These are phyloP conservation scores for Grus americana DNA, from an alignment of 2,113 vertebrate genomes.

Conservation along the genomic window DNA sequence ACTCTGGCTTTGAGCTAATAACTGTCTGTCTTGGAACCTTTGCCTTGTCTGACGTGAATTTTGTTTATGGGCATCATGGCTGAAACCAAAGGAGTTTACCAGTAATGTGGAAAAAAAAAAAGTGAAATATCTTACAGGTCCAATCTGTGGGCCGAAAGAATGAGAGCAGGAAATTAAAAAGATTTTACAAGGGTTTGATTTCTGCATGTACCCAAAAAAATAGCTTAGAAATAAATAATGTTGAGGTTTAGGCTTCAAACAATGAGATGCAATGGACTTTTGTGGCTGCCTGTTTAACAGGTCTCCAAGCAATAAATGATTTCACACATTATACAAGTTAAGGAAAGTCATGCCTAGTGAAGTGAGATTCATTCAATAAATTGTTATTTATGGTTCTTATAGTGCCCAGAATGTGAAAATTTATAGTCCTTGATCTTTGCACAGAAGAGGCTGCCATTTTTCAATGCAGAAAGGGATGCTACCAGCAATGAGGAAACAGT, in stretches of 20 bases:
- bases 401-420: background rate
- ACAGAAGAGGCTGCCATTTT: background rate
- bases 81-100: slow-evolving; percentile 44
- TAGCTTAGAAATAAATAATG: slow-evolving; percentile 22
- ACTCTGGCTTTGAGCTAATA: slow-evolving; percentile 51
- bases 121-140: slow-evolving; percentile 1
- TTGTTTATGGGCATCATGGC: slow-evolving; percentile 36
- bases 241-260: slow-evolving; percentile 11
- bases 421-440: background rate
- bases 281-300: background rate
- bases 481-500: background rate
- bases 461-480: background rate
- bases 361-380: background rate
- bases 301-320: slow-evolving; percentile 22
- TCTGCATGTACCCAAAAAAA: slow-evolving; percentile 1
- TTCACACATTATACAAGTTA: slow-evolving; percentile 27
- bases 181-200: slow-evolving; percentile 54
- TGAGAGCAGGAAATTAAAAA: slow-evolving; percentile 52
- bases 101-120: background rate
- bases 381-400: background rate
- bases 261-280: slow-evolving; percentile 1
- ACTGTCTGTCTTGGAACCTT: slow-evolving; percentile 47
- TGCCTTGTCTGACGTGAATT: background rate
- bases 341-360: background rate
- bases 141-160: slow-evolving; percentile 5